A percentile compares a stretch with the other conserved stretches of the same genome.
phyloP scores from a whole-genome alignment of 2,888 invertebrate species.

The Temnothorax unifasciatus region DNA sequence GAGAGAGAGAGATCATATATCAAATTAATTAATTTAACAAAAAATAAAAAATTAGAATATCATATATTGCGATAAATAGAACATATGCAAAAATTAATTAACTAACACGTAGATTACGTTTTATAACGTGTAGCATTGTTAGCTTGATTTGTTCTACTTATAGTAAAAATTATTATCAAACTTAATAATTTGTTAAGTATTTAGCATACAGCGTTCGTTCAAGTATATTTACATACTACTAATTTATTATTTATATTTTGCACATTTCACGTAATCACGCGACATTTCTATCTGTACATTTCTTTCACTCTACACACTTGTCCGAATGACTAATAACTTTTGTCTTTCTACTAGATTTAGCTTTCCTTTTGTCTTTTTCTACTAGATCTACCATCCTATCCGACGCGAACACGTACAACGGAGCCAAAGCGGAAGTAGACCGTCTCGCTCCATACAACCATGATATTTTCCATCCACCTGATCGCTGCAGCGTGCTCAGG shows the following conservation, averaged over 20 bases:
- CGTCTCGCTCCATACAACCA: constrained; percentile 59
- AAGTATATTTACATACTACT: not conserved
- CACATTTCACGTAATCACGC: not conserved
- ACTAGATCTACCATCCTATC: not conserved
- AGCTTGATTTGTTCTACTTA: not conserved
- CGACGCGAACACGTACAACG: constrained; percentile 21
- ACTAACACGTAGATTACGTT: not conserved
- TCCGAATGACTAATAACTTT: constrained; percentile 22
- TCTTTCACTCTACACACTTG: not conserved
- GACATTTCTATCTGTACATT: not conserved
- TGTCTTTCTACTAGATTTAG: not conserved
- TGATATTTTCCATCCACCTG: constrained; percentile 73
- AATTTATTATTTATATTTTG: not conserved
- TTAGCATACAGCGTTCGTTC: not conserved
- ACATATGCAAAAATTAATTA: not conserved
- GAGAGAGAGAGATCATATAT: not conserved
- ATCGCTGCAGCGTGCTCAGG: constrained; percentile 67
- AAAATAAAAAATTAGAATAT: not conserved
- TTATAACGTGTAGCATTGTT: not conserved
- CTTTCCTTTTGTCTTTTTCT: constrained; percentile 4
- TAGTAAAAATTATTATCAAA: not conserved
- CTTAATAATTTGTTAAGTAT: not conserved
- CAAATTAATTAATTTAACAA: not conserved
- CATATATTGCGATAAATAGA: not conserved
- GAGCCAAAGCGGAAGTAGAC: constrained; percentile 47